Evolutionary conservation across 2,888 invertebrate species (phyloP).

Genomic region (Hipparchia semele): DNA sequence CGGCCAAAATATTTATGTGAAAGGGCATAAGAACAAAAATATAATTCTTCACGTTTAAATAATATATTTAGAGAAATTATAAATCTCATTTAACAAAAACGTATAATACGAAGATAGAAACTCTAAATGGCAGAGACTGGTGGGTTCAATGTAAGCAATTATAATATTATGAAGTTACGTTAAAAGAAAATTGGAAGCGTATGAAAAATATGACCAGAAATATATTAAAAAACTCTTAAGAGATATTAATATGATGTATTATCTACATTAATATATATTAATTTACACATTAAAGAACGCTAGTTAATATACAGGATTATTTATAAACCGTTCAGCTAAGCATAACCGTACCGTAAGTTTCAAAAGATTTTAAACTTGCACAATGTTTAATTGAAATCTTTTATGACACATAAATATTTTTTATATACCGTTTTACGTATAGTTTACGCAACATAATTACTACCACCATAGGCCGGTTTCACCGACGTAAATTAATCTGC

Average conservation of each 20-base stretch:
- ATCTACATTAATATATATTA: constrained; percentile 15
- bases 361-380: too few species aligned
- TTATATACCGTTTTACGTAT: too few species aligned
- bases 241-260: neutral
- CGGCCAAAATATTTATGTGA: constrained; percentile 12
- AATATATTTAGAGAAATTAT: constrained; percentile 46
- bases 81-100: constrained; percentile 46
- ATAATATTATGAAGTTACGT: constrained; percentile 21
- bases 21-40: constrained; percentile 18
- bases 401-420: too few species aligned
- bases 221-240: constrained; percentile 26
- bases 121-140: constrained; percentile 67
- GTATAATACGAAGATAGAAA: constrained; percentile 50
- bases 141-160: constrained; percentile 51
- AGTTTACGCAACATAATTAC: too few species aligned
- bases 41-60: constrained; percentile 23
- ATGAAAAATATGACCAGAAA: constrained; percentile 38
- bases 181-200: constrained; percentile 22
- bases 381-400: too few species aligned
- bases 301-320: neutral
- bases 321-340: neutral
- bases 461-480: too few species aligned
- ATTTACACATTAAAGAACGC: neutral
- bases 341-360: too few species aligned
- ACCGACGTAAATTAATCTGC: too few species aligned